Base-by-base conservation (phyloP, 2,888 invertebrate species). In the Amorpha juglandis region DNA sequence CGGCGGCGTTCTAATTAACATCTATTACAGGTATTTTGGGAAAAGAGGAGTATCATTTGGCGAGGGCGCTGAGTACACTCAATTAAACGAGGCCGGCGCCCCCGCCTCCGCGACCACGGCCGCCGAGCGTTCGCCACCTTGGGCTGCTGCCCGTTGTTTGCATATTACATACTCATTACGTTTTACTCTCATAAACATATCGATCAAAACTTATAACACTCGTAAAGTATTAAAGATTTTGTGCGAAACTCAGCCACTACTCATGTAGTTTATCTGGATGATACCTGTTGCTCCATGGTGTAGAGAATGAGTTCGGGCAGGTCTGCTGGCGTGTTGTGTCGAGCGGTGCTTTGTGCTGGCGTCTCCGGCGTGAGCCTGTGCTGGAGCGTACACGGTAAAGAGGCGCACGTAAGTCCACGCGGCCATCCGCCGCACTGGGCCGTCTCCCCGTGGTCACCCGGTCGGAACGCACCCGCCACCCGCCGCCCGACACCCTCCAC, bases 361-460 rank as follows among this genome's bases (percentile, higher is more conserved):
- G 74, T 69, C 70, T 64, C 52, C 71, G 52, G 68, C 71, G 68
- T 62, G 70, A 67, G 67, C 35, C 64, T 63, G 53, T 68, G 73
- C 73, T 73, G 64, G 70, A 67, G 75, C 68, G 80, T 77, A 71
- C 45, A 45, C 12, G 45, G 45, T 14, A 45, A 77, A 80, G 80
- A 74, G 80, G 83, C 86, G 81, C 81, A 79, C 80, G 78, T 78
- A 76, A 78, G 85, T 78, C 83, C 81, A 77, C 73, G 69, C 78
- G 79, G 78, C 80, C 79, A 74, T 78, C 78, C 80, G 78, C 75
- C 81, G 75, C 83, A 78, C 84, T 75, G 78, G 80, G 78, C 82
- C 77, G 78, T 83, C 86, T 74, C 86, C 93, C 94, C 94, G 92
- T 94, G 94, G 94, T 94, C 94, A 94, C 95, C 94, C 91, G 87